Evolutionary conservation across 2,888 invertebrate species (phyloP), one percentile per base, ranked within the genome.

Genomic region (Drosophila picticornis): DNA sequence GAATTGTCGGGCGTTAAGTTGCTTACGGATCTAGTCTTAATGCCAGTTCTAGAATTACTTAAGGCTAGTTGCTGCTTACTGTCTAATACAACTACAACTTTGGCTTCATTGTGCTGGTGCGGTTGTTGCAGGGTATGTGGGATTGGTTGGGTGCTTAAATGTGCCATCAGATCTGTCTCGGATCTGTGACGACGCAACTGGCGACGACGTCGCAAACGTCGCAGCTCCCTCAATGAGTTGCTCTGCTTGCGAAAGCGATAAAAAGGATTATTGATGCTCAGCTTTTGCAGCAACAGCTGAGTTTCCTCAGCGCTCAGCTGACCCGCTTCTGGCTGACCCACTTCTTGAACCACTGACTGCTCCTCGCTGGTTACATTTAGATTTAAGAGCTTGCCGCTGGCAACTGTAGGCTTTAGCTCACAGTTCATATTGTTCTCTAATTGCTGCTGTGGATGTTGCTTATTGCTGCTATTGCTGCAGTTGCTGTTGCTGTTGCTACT

Each of bases 211-310:
- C 76, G 76, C 59, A 60, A n/a, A 13, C 78, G 83, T n/a, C 77
- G 71, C 61, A 86, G 77, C 70, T 91, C 88, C 56, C 88, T 90
- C 32, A 92, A 73, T 11, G 92, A 92, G 52, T 90, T 82, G 64
- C 93, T 93, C 67, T 92, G 92, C 70, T 93, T 92, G 78, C 91
- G 91, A 78, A 92, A 92, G 71, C 91, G 84, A 84, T 92, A 93
- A 74, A 92, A 92, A 0, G 92, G 93, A 89, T 92, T 92, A 63
- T 92, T 92, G 22, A 92, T 91, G 69, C 90, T 90, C n/a, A 93
- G 74, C 69, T 88, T 91, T 53, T 90, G 88, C 53, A 92, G 72
- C 50, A 93, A 62, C 53, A 79, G 68, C 72, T 83, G 86, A 40
- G 84, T 88, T 53, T 86, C 83, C 64, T 91, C 91, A 13, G 64